A percentile compares a stretch with the other conserved stretches of the same genome.
These are phyloP conservation scores for Oophaga sylvatica DNA, from an alignment of 2,797 vertebrate genomes.

Conservation along the genomic window DNA sequence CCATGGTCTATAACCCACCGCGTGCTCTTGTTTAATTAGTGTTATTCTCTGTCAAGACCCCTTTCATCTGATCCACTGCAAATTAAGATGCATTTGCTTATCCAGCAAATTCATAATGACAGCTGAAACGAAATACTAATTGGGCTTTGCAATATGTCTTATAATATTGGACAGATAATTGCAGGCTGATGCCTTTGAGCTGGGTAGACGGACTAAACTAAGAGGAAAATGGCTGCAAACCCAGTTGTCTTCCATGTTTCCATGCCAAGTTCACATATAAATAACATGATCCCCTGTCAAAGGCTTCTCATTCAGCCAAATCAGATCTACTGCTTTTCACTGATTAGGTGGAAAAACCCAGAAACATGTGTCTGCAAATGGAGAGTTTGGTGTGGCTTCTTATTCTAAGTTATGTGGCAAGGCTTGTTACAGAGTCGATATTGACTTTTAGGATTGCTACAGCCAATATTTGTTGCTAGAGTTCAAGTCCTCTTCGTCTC, in stretches of 20 bases:
- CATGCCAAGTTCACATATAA: not conserved
- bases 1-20: too few species aligned
- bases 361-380: too few species aligned
- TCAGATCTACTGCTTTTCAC: too few species aligned
- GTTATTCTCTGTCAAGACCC: not conserved
- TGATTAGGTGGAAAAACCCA: too few species aligned
- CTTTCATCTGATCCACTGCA: not conserved
- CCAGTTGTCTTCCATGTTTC: not conserved
- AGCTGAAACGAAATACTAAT: not conserved
- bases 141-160: not conserved
- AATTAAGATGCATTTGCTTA: slow-evolving; percentile 17
- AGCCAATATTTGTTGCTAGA: too few species aligned
- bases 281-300: not conserved
- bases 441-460: too few species aligned
- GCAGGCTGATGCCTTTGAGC: not conserved
- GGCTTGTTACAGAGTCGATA: too few species aligned
- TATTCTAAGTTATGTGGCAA: too few species aligned
- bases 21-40: not conserved
- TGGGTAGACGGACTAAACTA: not conserved
- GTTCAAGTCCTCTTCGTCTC: too few species aligned
- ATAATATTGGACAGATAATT: slow-evolving; percentile 3
- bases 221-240: not conserved
- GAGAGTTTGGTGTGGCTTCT: too few species aligned
- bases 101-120: not conserved
- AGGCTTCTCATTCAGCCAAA: too few species aligned